Evolutionary conservation across 2,888 invertebrate species (phyloP), one percentile per base, ranked within the genome.

Genomic region (Tanypteryx hageni): DNA sequence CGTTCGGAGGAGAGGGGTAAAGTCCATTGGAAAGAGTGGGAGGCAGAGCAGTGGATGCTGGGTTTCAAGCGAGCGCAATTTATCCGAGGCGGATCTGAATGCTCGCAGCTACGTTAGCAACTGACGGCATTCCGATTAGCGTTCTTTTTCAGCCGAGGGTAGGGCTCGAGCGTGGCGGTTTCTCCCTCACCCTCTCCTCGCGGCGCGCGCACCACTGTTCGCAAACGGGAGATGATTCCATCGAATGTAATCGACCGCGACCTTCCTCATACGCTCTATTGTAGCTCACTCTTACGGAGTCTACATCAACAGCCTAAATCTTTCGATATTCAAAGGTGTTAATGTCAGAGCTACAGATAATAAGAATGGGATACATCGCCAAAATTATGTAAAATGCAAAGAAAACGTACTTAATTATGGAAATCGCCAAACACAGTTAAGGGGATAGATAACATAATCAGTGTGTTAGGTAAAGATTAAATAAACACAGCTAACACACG

Each of bases 41-140:
- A 76, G 18, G 22, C 10, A 76, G 76, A 10, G 44, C 76, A 76
- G 16, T 10, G 76, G 22, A 27, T 76, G 76, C 22, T 27, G 76
- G 76, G 76, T 76, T 76, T 76, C 76, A 76, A 22, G 76, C 22
- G 76, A 13, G 76, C 76, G 27, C 76, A 27, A 76, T 27, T 22
- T 76, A 76, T 76, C 76, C 76, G 76, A 76, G 13, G 76, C 76
- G 16, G 27, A 76, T 76, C 76, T 76, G 27, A 27, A 27, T 76
- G 76, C 27, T 27, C 22, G 76, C 76, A 22, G 76, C 22, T 22
- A 76, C 76, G 76, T 76, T 76, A 76, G 76, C 76, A 76, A 76
- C 76, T 11, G 18, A 76, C 76, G 76, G 76, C 76, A 76, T 76
- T 76, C 76, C 76, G 76, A 76, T 44, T 76, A 76, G 76, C 76